Base-by-base conservation (phyloP, 2,113 vertebrate species). In the Oncorhynchus clarkii region DNA sequence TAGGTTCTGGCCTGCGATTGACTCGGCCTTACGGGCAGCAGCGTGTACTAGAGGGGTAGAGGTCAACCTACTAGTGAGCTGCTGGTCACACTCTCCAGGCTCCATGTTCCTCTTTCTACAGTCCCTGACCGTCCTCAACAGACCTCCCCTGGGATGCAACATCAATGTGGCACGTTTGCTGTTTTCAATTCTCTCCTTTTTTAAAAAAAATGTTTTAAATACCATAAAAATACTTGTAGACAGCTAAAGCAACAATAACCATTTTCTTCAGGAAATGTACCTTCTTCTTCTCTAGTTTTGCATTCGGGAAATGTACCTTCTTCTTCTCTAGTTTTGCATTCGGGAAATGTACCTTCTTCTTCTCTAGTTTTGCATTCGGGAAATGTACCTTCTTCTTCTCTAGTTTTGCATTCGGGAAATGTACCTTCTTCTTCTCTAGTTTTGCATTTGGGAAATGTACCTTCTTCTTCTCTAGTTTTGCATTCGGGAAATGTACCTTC, bases 1-100 rank as follows among this genome's bases (percentile, higher is more conserved):
- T 82, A 96, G 94, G 81, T 95, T 92, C 84, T 96, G 94, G 94
- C 93, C 94, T 0, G 68, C 77, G 34, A 93, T 96, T 3, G 95
- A 96, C 80, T 84, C 87, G 0, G 88, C 89, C 0, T 72, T 96
- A 67, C 91, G 94, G 0, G 84, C 85, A 0, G 93, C 91, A 0
- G 93, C 93, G 7, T 95, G 94, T 71, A 85, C 90, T n/a, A 80
- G 88, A 26, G 62, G 71, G 0, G 92, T 95, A 8, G 77, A 83
- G 20, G 93, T 95, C n/a, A 87, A 81, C 8, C 87, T 96, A 39
- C 68, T 96, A 80, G 87, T 95, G 68, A 95, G 95, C 86, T 96
- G 95, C 73, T 96, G 95, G 95, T 34, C 39, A 16, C 92, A 95
- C 77, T 94, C 94, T 0, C 74, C 85, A 0, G 78, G 54, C 3